Conservation (phyloP, 2,113 vertebrate species). For the Pterocles gutturalis region DNA sequence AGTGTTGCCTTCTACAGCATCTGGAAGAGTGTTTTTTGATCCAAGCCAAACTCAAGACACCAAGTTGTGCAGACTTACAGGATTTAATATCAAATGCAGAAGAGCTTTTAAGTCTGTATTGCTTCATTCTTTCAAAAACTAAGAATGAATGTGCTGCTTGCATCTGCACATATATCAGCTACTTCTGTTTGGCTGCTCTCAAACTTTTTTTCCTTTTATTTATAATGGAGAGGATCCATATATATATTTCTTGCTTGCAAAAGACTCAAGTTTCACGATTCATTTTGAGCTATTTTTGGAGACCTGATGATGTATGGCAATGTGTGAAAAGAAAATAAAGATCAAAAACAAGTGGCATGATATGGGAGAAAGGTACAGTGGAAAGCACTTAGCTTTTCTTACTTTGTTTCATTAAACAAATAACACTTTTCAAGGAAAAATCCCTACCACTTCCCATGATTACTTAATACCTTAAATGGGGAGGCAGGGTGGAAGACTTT, state of each 20-base stretch:
- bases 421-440: neutral
- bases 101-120: neutral
- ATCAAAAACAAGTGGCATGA: neutral
- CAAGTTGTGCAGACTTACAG: neutral
- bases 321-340: neutral
- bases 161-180: neutral
- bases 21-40: neutral
- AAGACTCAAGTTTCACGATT: neutral
- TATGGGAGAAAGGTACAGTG: neutral
- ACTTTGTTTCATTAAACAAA: neutral
- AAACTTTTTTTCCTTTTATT: neutral
- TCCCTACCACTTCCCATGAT: neutral
- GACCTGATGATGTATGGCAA: neutral
- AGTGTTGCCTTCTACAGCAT: neutral
- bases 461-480: neutral
- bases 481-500: neutral
- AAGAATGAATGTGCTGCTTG: neutral
- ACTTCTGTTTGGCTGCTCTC: neutral
- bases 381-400: neutral
- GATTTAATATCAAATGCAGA: neutral
- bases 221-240: accelerated
- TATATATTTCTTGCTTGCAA: neutral
- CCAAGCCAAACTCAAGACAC: neutral
- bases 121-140: neutral
- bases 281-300: neutral